Percentiles rank a stretch among this genome's conserved stretches.
Conservation (phyloP, 2,113 vertebrate genomes). For the Dasypus novemcinctus region DNA sequence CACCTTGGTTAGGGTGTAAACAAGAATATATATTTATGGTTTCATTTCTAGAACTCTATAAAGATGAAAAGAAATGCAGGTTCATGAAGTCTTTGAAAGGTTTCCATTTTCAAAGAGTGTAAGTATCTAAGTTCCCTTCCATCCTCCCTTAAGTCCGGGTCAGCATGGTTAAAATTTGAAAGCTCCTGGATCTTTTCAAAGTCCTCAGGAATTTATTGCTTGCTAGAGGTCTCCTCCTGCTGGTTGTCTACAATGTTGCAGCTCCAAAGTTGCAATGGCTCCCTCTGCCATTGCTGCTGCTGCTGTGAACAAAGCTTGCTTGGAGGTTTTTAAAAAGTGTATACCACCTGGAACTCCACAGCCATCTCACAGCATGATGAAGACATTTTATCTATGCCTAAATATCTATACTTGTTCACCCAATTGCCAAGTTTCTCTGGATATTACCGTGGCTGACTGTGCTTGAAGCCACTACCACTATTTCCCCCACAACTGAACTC, state of each 20-base stretch:
- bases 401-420: background rate
- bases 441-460: accelerated
- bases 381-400: background rate
- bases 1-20: background rate
- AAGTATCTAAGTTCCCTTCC: background rate
- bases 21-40: background rate
- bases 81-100: background rate
- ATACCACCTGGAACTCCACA: accelerated
- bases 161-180: background rate
- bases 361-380: background rate
- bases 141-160: background rate
- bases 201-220: background rate
- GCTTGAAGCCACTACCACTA: accelerated
- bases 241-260: background rate
- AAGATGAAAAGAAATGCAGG: background rate
- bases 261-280: background rate
- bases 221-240: constrained; percentile 32
- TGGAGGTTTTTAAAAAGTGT: background rate
- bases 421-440: background rate
- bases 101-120: background rate
- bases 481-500: accelerated
- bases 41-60: background rate
- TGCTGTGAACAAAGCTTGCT: background rate
- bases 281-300: accelerated
- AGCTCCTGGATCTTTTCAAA: accelerated